Evolutionary conservation across 2,797 vertebrate species (phyloP).

Genomic region (Graptemys geographica): DNA sequence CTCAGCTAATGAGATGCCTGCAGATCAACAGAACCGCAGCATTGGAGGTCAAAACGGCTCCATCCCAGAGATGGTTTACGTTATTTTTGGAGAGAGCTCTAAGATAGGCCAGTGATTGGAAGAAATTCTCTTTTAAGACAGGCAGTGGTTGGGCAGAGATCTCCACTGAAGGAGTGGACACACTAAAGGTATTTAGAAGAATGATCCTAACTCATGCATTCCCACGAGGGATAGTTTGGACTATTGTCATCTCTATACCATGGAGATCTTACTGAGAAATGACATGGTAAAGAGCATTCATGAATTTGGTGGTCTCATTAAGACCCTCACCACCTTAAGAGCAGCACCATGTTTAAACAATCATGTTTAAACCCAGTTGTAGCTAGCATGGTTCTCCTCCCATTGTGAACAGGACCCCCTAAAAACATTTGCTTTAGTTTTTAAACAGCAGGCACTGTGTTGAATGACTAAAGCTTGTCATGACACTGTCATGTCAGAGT

Average conservation of each 20-base stretch:
- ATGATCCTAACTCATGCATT: not conserved
- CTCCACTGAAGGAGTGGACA: not conserved
- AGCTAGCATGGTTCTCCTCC: not conserved
- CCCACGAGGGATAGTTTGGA: not conserved
- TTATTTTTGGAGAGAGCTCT: not conserved
- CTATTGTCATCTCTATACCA: not conserved
- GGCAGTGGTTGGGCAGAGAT: not conserved
- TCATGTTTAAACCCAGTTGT: not conserved
- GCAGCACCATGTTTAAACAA: not conserved
- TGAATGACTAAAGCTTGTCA: not conserved
- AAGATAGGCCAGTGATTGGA: not conserved
- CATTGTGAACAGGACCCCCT: not conserved
- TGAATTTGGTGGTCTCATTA: not conserved
- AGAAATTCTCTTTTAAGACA: not conserved
- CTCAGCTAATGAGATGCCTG: not conserved
- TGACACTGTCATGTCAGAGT: not conserved
- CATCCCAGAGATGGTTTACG: not conserved
- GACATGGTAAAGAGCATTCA: not conserved
- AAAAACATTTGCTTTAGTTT: not conserved
- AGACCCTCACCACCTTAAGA: not conserved
- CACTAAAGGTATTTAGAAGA: not conserved
- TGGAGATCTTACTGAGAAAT: not conserved
- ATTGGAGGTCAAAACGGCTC: not conserved
- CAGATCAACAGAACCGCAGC: not conserved
- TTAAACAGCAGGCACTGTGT: not conserved